Percentiles rank a stretch among this genome's conserved stretches.
Evolutionary conservation across 2,888 invertebrate genomes (phyloP).

Genomic region (Ariolimax columbianus): DNA sequence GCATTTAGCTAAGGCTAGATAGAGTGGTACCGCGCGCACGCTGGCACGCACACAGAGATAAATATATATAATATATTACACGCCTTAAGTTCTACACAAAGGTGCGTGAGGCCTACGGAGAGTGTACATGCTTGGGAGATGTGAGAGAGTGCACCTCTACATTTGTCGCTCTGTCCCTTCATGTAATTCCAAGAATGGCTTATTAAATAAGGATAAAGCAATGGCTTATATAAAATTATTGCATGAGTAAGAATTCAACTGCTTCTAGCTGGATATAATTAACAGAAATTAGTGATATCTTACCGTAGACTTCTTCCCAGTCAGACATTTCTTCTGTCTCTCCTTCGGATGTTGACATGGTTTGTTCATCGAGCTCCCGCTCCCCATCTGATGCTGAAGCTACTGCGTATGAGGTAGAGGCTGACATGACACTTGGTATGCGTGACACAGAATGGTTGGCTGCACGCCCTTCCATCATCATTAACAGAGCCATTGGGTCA

Average conservation of each 20-base stretch:
- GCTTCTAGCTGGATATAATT: background rate
- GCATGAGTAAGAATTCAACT: background rate
- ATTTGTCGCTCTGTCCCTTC: no score
- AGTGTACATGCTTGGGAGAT: no score
- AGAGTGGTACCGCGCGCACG: no score
- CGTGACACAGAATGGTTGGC: background rate
- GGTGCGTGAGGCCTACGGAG: no score
- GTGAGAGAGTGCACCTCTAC: no score
- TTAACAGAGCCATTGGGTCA: conserved; percentile 50
- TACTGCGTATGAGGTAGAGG: background rate
- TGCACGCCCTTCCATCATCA: conserved; percentile 54
- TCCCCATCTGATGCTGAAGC: background rate
- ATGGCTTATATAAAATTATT: background rate
- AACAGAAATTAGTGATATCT: background rate
- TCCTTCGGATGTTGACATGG: background rate
- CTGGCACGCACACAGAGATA: no score
- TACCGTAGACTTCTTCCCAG: conserved; percentile 56
- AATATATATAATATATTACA: no score
- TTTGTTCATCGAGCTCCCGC: background rate
- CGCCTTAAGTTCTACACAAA: no score
- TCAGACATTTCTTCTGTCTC: conserved; percentile 51
- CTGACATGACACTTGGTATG: background rate
- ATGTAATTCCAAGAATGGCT: no score
- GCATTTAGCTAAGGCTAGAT: no score
- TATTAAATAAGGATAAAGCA: no score